Evolutionary conservation across 2,113 vertebrate genomes (phyloP), one percentile per base, ranked within the genome.

Genomic region (Phasianus colchicus): DNA sequence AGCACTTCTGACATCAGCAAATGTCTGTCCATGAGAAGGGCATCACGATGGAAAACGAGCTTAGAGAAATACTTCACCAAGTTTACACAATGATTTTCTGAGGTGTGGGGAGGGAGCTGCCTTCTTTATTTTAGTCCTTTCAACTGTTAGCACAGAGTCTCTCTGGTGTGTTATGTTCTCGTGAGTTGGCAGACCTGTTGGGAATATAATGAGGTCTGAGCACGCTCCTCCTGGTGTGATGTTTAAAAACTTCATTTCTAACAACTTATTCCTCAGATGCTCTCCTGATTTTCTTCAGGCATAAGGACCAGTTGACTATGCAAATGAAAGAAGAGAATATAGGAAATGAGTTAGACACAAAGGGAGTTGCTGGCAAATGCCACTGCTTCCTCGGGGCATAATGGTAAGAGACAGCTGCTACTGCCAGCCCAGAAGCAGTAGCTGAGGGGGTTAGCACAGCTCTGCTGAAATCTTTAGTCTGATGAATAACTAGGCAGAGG

Each of bases 321-420:
- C 95, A 97, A 97, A 97, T 96, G 75, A 96, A 96, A 84, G 76
- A 92, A 89, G 93, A 93, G 83, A 96, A 92, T 80, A 88, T 61
- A 95, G 94, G 95, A 96, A 96, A 97, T 95, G 43, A 96, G 91
- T 93, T 94, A 90, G 88, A 96, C 95, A 97, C 96, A 96, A 97
- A 97, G 96, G 95, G 96, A 97, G 91, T 94, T 95, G 83, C 95
- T 96, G 93, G 96, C 96, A 97, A 97, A 96, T 96, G 93, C 95
- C 94, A 88, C 92, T 16, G 48, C 95, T 97, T 97, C 96, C 96
- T 97, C 81, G 8, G 93, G 96, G 96, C 95, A 92, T 97, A 96
- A 97, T 94, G 93, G 96, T 97, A 97, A 93, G 92, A 97, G 93
- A 97, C 97, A 97, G 95, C 96, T 97, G 96, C 95, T 96, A 72